A percentile compares a stretch with the other conserved stretches of the same genome.
These are phyloP conservation scores for Agonum fuliginosum DNA, from an alignment of 2,888 invertebrate genomes.

Conservation along the genomic window DNA sequence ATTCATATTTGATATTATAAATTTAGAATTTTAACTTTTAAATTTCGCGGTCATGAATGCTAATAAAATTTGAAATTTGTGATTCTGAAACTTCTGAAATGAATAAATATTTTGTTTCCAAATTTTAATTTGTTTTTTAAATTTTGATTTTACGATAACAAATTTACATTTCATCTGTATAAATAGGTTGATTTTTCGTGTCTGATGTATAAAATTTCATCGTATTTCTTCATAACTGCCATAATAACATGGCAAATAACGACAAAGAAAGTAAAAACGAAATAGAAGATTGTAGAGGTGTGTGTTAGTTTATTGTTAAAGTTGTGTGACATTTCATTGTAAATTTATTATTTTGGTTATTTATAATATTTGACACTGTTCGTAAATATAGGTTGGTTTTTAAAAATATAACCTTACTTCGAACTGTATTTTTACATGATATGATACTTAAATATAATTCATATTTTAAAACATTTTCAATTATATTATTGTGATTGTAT, in stretches of 20 bases:
- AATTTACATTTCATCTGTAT: conserved; percentile 14
- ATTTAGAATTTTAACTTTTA: background rate
- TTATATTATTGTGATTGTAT: conserved; percentile 1
- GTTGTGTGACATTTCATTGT: conserved; percentile 21
- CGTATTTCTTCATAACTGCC: conserved; percentile 49
- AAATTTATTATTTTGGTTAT: conserved; percentile 27
- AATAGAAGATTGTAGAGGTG: conserved; percentile 52
- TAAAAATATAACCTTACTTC: conserved; percentile 54
- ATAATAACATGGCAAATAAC: conserved; percentile 58
- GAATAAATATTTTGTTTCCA: conserved; percentile 28
- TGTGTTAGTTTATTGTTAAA: conserved; percentile 29
- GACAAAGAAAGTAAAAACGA: conserved; percentile 60
- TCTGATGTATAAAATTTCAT: conserved; percentile 42
- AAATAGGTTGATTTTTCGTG: conserved; percentile 2
- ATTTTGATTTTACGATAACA: conserved; percentile 23
- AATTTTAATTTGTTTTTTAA: conserved; percentile 43
- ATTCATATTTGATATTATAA: conserved; percentile 3
- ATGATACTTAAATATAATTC: conserved; percentile 16
- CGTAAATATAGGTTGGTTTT: conserved; percentile 43
- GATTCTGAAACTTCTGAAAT: conserved; percentile 49
- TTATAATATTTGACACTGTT: conserved; percentile 24
- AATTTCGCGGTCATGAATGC: conserved; percentile 63
- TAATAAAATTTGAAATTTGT: conserved; percentile 62
- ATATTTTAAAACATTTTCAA: background rate
- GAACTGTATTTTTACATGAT: conserved; percentile 37